Base-by-base conservation (phyloP, 2,113 vertebrate species). In the Numenius arquata region DNA sequence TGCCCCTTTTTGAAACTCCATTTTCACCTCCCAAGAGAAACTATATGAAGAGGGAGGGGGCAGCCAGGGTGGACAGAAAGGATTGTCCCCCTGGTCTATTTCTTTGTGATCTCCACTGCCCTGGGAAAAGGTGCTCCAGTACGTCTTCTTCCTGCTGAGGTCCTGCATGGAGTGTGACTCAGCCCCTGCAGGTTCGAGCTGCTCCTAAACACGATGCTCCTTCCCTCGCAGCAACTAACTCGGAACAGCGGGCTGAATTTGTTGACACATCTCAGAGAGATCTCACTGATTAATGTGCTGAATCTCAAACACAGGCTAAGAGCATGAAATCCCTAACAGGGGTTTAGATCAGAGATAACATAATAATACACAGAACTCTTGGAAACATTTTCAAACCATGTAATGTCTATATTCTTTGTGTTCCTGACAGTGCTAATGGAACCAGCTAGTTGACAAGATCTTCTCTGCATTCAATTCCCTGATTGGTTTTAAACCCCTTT, bases 311-410 rank as follows among this genome's bases (percentile, higher is more conserved):
- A 96, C 81, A 45, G 83, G 77, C 97, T 97, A 94, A 97, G 90
- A 97, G 96, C 96, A 97, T 97, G 96, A 97, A 97, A 97, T 97
- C 97, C 93, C 77, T 97, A 97, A 97, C 96, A 97, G 97, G 83
- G 96, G 90, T 96, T 96, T 97, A 97, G 97, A 97, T 97, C 80
- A 95, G 90, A 95, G 96, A 97, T 97, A 97, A 40, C 80, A 16
- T 97, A 97, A 97, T 97, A 93, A 86, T 88, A 97, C 93, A 96
- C 97, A 97, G 96, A 97, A 93, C 97, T 95, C 97, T 97, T 89
- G 90, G 96, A 97, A 96, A 95, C 81, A 52, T 72, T 97, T 96
- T 97, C 96, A 96, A 97, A 93, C 96, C 96, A 75, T 96, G 96
- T 95, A 95, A 97, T 91, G 89, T 95, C 96, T 96, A 75, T 97